Evolutionary conservation across 2,113 vertebrate species (phyloP).

Genomic region (Macquaria australasica): DNA sequence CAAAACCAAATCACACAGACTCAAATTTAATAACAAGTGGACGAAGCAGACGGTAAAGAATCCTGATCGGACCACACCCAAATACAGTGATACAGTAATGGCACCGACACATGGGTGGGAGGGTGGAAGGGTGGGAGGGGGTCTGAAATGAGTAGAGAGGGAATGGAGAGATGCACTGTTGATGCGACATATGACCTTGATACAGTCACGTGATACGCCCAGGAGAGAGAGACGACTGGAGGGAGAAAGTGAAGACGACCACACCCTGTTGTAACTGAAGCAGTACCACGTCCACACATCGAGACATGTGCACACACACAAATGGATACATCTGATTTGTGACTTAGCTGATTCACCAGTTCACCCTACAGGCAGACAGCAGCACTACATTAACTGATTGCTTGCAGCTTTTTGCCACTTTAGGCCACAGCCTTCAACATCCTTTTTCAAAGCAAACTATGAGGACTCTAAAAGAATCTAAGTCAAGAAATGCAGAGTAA

Average conservation of each 20-base stretch:
- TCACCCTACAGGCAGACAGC: slow-evolving; percentile 8
- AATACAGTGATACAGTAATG: slow-evolving; percentile 35
- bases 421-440: slow-evolving; percentile 3
- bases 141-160: slow-evolving; percentile 12
- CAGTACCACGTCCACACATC: neutral
- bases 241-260: slow-evolving; percentile 41
- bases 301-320: neutral
- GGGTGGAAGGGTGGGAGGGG: neutral
- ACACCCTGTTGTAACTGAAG: slow-evolving; percentile 43
- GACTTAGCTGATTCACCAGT: slow-evolving; percentile 30
- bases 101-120: neutral
- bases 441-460: neutral
- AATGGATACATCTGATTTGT: slow-evolving; percentile 40
- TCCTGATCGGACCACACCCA: slow-evolving; percentile 65
- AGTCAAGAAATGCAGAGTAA: slow-evolving; percentile 38
- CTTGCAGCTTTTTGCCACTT: slow-evolving; percentile 29
- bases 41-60: slow-evolving; percentile 11
- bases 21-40: slow-evolving; percentile 52
- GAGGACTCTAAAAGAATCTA: slow-evolving; percentile 11
- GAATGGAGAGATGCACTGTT: slow-evolving; percentile 1
- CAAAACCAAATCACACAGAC: slow-evolving; percentile 52
- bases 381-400: slow-evolving; percentile 52
- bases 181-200: slow-evolving; percentile 55
- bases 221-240: slow-evolving; percentile 27
- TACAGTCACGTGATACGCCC: slow-evolving; percentile 43